Evolutionary conservation across 2,797 vertebrate genomes (phyloP).

Genomic region (Ptychobarbus kaznakovi): DNA sequence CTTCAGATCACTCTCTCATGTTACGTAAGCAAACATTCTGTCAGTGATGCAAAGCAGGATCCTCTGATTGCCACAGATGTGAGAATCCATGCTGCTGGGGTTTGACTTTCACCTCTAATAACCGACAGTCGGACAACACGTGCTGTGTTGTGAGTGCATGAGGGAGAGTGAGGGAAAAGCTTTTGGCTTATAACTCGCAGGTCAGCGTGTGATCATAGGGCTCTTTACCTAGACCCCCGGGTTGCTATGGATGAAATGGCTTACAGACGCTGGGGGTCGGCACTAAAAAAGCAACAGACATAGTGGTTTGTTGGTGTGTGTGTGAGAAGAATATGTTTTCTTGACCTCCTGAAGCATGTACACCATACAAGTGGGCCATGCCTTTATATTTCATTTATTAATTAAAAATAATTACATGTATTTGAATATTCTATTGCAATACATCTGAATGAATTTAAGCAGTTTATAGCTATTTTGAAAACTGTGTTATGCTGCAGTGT

Average conservation of each 20-base stretch:
- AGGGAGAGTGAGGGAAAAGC: neutral
- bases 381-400: neutral
- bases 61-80: neutral
- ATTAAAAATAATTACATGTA: neutral
- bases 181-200: constrained; percentile 13
- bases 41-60: constrained; percentile 10
- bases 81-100: neutral
- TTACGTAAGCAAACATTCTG: constrained; percentile 24
- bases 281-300: constrained; percentile 1
- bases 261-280: neutral
- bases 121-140: constrained; percentile 54
- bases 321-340: neutral
- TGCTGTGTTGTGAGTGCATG: constrained; percentile 30
- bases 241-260: constrained; percentile 7
- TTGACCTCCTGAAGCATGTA: neutral
- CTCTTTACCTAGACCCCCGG: constrained; percentile 9
- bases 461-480: neutral
- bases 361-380: neutral
- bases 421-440: neutral
- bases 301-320: neutral
- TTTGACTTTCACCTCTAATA: constrained; percentile 67
- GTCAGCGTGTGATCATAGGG: constrained; percentile 21
- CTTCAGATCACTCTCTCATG: neutral
- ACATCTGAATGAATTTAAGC: neutral
- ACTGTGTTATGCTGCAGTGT: neutral